Evolutionary conservation across 2,888 invertebrate species (phyloP), one percentile per base, ranked within the genome.

Genomic region (Actias luna): DNA sequence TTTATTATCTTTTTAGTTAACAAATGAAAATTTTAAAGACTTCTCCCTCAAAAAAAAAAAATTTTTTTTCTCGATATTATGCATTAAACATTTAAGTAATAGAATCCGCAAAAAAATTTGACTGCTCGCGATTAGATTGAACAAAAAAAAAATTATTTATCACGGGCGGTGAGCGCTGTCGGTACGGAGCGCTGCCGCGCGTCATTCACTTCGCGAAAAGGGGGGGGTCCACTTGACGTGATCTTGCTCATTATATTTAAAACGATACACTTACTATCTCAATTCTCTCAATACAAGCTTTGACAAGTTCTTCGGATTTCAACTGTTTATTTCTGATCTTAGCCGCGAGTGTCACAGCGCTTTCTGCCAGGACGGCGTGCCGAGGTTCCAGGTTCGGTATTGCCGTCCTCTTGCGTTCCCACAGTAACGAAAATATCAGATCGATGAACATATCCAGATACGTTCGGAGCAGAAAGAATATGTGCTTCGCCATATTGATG

Each of bases 241-340:
- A n/a, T n/a, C n/a, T n/a, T n/a, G n/a, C n/a, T 18, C 18, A 7
- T 18, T 7, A 10, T 33, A 42, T 5, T 39, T n/a, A 39, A 1
- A 39, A 39, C 12, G 18, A 60, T 59, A 25, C 52, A 77, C 85
- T 84, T 46, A 96, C 94, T 78, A 94, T 93, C 69, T 95, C 94
- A 59, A 97, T 97, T 71, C 98, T 93, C 59, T 96, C 94, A 68
- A 97, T 96, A 79, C 95, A 98, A 2, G 95, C 93, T 65, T 89
- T 88, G 0, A 97, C 96, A 22, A 98, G 93, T 66, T 95, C 94
- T 76, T 95, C 95, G 2, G 95, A 94, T 59, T 94, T 94, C 10
- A 97, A 68, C 76, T 95, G 88, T 60, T 92, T 93, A 31, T 78
- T 86, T 75, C 95, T 92, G 61, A 97, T 97, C 85, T 95, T 94